Evolutionary conservation across 1,140 invertebrate genomes (phyloP).

Genomic region (Camponotus pennsylvanicus): DNA sequence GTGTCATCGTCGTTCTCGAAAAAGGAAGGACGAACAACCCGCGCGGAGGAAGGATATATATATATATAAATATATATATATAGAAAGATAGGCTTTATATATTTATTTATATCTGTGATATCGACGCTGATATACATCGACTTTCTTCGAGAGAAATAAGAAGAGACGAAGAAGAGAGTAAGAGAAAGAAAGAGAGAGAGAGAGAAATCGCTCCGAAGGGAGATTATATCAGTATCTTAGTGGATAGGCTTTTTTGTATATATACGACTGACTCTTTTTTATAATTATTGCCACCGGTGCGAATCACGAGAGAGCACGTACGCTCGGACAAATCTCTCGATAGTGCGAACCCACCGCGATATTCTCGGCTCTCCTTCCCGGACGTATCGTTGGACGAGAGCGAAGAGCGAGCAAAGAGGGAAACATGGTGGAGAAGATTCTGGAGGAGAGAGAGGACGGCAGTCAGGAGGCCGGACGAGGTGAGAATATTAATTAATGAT

Average conservation of each 20-base stretch:
- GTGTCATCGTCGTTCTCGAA: slow-evolving; percentile 54
- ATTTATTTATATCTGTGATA: slow-evolving; percentile 80
- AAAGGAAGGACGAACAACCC: slow-evolving; percentile 22
- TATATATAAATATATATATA: background rate
- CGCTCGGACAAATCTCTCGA: slow-evolving; percentile 21
- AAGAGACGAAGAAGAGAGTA: slow-evolving; percentile 8
- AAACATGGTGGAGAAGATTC: slow-evolving; percentile 84
- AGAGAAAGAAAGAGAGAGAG: slow-evolving; percentile 18
- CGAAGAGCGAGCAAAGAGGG: slow-evolving; percentile 21
- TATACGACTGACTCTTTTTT: slow-evolving; percentile 87
- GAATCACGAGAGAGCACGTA: slow-evolving; percentile 43
- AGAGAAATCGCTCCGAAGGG: slow-evolving; percentile 37
- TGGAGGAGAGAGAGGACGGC: slow-evolving; percentile 82
- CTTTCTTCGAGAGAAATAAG: slow-evolving; percentile 51
- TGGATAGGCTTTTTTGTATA: slow-evolving; percentile 84
- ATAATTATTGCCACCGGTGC: slow-evolving; percentile 82
- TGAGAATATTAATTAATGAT: slow-evolving; percentile 64
- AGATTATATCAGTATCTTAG: slow-evolving; percentile 80
- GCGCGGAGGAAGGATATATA: slow-evolving; percentile 24
- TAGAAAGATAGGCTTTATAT: slow-evolving; percentile 79
- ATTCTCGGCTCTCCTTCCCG: background rate
- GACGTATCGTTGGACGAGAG: background rate
- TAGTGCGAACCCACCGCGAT: slow-evolving; percentile 24
- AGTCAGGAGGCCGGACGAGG: slow-evolving; percentile 79
- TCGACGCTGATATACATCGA: slow-evolving; percentile 76